Base-by-base conservation (phyloP, 2,888 invertebrate species). In the Callyntrura sp. region DNA sequence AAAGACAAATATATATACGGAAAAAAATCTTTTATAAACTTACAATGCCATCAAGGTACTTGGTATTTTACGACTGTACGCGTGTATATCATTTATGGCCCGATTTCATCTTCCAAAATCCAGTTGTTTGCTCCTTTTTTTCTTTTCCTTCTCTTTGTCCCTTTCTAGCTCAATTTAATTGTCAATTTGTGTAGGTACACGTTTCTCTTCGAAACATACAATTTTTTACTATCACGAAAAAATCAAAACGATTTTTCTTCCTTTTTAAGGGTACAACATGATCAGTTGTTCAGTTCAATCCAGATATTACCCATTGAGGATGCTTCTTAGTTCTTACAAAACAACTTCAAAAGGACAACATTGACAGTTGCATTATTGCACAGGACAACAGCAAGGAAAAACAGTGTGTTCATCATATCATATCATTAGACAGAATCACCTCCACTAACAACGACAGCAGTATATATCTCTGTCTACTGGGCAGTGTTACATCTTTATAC, bases 11-110 rank as follows among this genome's bases (percentile, higher is more conserved):
- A n/a, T n/a, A n/a, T n/a, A n/a, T n/a, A n/a, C n/a, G n/a, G n/a
- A 65, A 65, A 62, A 62, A 25, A 1, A 28, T 65, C 65, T 35
- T n/a, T 0, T 43, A 45, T n/a, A 35, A 70, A 70, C 70, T 70
- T 70, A 70, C 70, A 17, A 17, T 70, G 35, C 45, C 70, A 70
- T 70, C 20, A 70, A 70, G 70, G 70, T 70, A 70, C 70, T 70
- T 68, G 12, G 9, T 62, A 4, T 20, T 20, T 62, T 43, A 43
- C 45, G 70, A 12, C 9, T 62, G 17, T 70, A 45, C n/a, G 12
- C 28, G 28, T 20, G 23, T 62, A n/a, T n/a, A 20, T 65, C 20
- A 65, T 65, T 17, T 8, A 70, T n/a, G 45, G 43, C 43, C 43
- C 12, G 9, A 35, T 43, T 43, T 35, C 70, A 43, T 35, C 60